These are phyloP conservation scores for Anniella stebbinsi DNA, from an alignment of 2,797 vertebrate genomes.

Conservation along the genomic window DNA sequence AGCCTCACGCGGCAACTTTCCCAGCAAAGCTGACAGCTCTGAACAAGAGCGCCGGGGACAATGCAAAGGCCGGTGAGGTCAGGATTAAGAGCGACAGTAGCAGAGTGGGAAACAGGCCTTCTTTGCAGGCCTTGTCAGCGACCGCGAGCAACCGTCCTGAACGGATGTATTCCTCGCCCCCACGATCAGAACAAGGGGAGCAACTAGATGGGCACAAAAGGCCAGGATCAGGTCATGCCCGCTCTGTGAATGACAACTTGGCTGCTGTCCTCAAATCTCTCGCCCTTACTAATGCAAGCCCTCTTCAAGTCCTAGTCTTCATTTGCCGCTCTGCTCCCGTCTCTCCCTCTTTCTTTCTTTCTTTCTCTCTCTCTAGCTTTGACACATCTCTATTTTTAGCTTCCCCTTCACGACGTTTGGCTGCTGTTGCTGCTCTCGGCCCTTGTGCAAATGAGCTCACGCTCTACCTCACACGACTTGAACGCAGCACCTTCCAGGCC, in stretches of 20 bases:
- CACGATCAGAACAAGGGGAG: neutral
- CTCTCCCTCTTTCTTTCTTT: neutral
- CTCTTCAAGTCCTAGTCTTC: neutral
- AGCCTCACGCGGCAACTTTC: neutral
- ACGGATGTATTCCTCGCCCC: neutral
- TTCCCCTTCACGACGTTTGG: constrained; percentile 34
- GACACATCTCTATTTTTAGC: constrained; percentile 43
- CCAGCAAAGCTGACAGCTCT: neutral
- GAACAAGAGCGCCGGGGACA: neutral
- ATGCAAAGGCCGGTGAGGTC: neutral
- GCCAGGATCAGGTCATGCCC: neutral
- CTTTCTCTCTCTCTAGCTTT: neutral
- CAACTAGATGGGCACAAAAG: neutral
- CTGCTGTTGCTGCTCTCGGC: constrained; percentile 23
- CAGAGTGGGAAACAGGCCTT: neutral
- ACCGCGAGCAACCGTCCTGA: neutral
- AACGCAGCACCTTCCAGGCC: constrained; percentile 10
- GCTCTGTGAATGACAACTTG: neutral
- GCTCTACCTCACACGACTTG: constrained; percentile 27
- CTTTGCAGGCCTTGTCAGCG: neutral
- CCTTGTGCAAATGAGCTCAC: constrained; percentile 38
- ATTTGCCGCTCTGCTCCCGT: neutral
- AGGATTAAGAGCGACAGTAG: neutral
- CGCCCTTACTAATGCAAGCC: neutral
- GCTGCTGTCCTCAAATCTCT: neutral